Base-by-base conservation (phyloP, 2,888 invertebrate genomes). In the Agonum fuliginosum region DNA sequence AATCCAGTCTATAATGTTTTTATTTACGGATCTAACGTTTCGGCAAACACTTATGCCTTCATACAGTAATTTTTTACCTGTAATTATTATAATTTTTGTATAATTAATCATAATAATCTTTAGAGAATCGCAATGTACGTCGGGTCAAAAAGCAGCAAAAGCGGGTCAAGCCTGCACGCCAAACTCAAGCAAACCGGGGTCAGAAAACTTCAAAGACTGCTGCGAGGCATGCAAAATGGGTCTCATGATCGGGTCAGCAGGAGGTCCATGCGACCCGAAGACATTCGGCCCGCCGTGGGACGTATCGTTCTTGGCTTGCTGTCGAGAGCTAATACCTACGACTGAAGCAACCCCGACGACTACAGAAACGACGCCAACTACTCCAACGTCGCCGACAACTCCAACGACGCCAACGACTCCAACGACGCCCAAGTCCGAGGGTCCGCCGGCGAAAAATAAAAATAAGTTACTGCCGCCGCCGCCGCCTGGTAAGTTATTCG, bases 181-280 rank as follows among this genome's bases (percentile, higher is more conserved):
- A 14, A 78, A 24, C 41, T 71, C 77, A 6, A 65, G 46, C 12
- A 70, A 73, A 51, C 78, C 62, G 14, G 58, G 67, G 5, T 79
- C 77, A 5, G 79, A 78, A 69, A 80, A 80, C 46, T 81, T 77
- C 76, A 82, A 82, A 86, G 88, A 89, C 81, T 92, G 92, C 81
- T 92, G 92, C 81, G 90, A 91, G 80, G 89, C 91, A 4, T 92
- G 92, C 81, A 90, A 90, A 83, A 85, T 92, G 43, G 93, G 93
- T 1, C 85, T 92, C 37, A 88, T 91, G 48, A 88, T 90, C 0
- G 89, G 89, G n/a, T 88, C 89, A 43, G 88, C 89, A 71, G 89
- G 88, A 20, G 87, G 88, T 81, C 88, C 88, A 69, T 93, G 93
- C 81, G 86, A 87, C 10, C 89, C 90, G 78, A 87, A 87, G 46